A percentile compares a stretch with the other conserved stretches of the same genome.
phyloP scores from a whole-genome alignment of 2,113 vertebrate species.

The Elgaria multicarinata region DNA sequence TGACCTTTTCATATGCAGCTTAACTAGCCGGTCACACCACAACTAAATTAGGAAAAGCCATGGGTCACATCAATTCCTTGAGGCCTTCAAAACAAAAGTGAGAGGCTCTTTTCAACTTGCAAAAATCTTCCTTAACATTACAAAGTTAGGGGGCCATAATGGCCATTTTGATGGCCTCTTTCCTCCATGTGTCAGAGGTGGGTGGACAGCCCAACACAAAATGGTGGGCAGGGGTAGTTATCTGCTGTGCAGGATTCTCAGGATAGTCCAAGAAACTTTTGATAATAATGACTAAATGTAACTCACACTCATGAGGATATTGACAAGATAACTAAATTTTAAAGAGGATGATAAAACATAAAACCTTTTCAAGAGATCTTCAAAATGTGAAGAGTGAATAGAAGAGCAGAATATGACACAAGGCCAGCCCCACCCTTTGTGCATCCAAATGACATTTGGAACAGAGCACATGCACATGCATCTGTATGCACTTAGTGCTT shows the following conservation, averaged over 20 bases:
- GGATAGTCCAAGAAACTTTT: not conserved
- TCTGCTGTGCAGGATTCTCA: not conserved
- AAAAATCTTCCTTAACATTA: conserved; percentile 78
- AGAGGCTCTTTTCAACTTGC: conserved; percentile 79
- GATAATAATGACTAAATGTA: not conserved
- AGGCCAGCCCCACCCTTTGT: not conserved
- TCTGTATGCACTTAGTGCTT: not conserved
- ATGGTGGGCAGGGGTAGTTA: conserved; percentile 8
- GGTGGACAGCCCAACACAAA: not conserved
- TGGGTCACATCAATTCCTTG: conserved; percentile 67
- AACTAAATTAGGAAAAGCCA: conserved; percentile 68
- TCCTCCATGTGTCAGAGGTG: not conserved
- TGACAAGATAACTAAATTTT: not conserved
- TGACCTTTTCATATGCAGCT: conserved; percentile 85
- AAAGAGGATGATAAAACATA: not conserved
- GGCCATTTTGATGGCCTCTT: conserved; percentile 51
- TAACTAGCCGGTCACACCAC: conserved; percentile 74
- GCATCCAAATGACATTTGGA: not conserved
- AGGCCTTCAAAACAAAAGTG: conserved; percentile 74
- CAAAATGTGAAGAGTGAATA: not conserved
- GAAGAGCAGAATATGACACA: not conserved
- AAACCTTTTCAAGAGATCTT: not conserved
- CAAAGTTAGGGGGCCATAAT: conserved; percentile 76
- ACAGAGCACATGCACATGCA: not conserved
- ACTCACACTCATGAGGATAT: not conserved